These are phyloP conservation scores for Hemichromis elongatus DNA, from an alignment of 2,113 vertebrate genomes.

Conservation along the genomic window DNA sequence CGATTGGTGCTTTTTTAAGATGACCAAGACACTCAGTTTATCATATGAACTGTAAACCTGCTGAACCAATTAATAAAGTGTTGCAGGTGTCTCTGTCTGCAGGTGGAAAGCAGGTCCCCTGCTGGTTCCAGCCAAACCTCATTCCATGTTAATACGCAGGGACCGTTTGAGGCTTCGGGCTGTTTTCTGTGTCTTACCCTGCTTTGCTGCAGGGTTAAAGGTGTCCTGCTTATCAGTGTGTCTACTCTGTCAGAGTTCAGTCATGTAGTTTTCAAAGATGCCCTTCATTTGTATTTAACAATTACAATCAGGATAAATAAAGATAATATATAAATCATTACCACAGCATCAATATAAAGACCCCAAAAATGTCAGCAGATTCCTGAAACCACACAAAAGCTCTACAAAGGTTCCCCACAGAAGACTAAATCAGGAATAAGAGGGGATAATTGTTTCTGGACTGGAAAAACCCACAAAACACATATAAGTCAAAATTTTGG, in stretches of 20 bases:
- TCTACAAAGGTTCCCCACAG: background rate
- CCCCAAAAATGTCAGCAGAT: background rate
- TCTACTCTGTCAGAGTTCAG: background rate
- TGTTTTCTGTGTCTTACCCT: background rate
- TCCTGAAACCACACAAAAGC: background rate
- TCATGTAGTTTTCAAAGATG: background rate
- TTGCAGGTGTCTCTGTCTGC: background rate
- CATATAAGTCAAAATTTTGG: background rate
- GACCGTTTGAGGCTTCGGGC: background rate
- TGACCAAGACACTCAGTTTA: background rate
- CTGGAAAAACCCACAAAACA: fast-evolving
- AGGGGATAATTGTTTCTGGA: background rate
- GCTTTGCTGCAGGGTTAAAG: background rate
- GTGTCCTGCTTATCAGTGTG: fast-evolving
- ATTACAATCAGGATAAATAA: background rate
- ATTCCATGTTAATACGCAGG: background rate
- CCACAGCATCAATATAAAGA: background rate
- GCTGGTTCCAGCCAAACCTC: background rate
- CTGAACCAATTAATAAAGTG: background rate
- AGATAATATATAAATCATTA: background rate
- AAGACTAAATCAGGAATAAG: background rate
- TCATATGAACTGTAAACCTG: background rate
- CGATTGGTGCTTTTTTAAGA: background rate
- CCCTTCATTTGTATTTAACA: background rate
- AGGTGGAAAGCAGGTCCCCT: background rate